Conservation (phyloP, 2,797 vertebrate species). For the Onychomys torridus region DNA sequence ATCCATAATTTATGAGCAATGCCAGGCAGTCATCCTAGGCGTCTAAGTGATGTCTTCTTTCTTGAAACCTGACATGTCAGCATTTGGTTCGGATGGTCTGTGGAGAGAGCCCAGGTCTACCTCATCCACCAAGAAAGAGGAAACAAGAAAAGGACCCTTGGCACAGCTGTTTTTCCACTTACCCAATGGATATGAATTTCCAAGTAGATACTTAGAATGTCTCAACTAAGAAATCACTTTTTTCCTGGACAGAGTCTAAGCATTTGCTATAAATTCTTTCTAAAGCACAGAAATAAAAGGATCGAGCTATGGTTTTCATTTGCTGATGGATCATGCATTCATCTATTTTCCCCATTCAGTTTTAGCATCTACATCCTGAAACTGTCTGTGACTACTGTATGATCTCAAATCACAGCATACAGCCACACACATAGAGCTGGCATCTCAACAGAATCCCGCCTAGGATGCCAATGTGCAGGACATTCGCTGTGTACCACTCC, state of each 20-base stretch:
- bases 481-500: background rate
- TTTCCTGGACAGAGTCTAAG: background rate
- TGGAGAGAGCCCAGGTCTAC: background rate
- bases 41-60: background rate
- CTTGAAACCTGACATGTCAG: background rate
- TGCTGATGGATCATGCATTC: background rate
- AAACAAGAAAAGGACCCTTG: background rate
- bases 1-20: slow-evolving; percentile 28
- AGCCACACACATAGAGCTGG: background rate
- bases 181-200: background rate
- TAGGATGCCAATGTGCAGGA: background rate
- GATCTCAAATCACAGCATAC: background rate
- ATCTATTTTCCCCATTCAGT: background rate
- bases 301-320: slow-evolving; percentile 40
- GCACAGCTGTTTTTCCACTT: background rate
- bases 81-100: background rate
- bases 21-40: background rate
- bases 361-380: background rate
- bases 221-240: slow-evolving; percentile 20
- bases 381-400: background rate
- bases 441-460: background rate
- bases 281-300: slow-evolving; percentile 32
- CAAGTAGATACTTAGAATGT: background rate
- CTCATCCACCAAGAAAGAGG: background rate
- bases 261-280: slow-evolving; percentile 8